Evolutionary conservation across 2,888 invertebrate species (phyloP).

Genomic region (Drosophila colorata): DNA sequence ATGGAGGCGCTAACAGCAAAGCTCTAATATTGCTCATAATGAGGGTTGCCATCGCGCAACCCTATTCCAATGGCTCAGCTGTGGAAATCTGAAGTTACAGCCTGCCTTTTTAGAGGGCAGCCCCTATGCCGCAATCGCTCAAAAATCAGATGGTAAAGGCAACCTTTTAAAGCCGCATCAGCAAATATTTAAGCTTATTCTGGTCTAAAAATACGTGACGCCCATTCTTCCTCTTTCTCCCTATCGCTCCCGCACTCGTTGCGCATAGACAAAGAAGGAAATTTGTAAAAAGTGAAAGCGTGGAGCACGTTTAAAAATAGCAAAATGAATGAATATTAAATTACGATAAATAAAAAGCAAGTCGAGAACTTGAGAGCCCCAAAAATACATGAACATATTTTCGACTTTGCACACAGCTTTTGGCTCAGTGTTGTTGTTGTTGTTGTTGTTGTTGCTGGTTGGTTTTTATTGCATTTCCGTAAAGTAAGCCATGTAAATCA

Average conservation of each 20-base stretch:
- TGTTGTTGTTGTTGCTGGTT: conserved; percentile 20
- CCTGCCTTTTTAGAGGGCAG: background rate
- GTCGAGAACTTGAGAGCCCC: conserved; percentile 29
- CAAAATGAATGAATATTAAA: conserved; percentile 75
- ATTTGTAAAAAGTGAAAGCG: conserved; percentile 7
- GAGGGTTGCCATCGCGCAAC: conserved; percentile 23
- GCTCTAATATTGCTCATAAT: conserved; percentile 23
- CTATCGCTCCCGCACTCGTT: background rate
- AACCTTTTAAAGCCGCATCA: conserved; percentile 47
- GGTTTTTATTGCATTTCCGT: conserved; percentile 74
- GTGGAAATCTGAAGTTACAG: background rate
- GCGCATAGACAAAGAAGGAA: background rate
- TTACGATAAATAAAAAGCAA: conserved; percentile 60
- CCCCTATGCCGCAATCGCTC: background rate
- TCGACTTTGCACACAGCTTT: conserved; percentile 19
- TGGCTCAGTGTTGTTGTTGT: conserved; percentile 9
- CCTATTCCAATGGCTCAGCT: conserved; percentile 9
- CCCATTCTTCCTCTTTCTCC: background rate
- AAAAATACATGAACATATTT: conserved; percentile 26
- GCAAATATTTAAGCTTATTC: conserved; percentile 40
- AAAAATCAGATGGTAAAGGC: conserved; percentile 2
- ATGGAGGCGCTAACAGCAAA: conserved; percentile 4
- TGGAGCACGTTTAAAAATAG: conserved; percentile 65
- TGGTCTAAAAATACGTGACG: conserved; percentile 42
- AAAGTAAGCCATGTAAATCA: conserved; percentile 78